phyloP scores from a whole-genome alignment of 2,113 vertebrate species.

The Microtus montanus region DNA sequence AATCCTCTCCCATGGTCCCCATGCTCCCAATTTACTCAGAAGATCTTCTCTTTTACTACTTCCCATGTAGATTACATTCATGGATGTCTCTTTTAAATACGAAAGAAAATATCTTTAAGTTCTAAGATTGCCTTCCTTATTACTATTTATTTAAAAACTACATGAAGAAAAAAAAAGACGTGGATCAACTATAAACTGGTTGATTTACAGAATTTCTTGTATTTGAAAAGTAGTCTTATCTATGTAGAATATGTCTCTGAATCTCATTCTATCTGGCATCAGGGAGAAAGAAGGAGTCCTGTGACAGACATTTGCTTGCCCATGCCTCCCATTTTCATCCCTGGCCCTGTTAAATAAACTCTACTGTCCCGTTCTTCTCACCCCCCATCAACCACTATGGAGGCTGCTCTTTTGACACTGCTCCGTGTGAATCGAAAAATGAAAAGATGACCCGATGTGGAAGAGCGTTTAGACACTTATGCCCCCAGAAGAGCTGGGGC shows the following conservation, averaged over 20 bases:
- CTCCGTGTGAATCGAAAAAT: slow-evolving; percentile 49
- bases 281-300: background rate
- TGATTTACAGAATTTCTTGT: slow-evolving; percentile 8
- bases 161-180: background rate
- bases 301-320: background rate
- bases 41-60: no score
- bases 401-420: slow-evolving; percentile 62
- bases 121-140: background rate
- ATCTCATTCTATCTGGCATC: background rate
- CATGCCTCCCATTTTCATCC: slow-evolving; percentile 42
- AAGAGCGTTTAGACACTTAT: slow-evolving; percentile 39
- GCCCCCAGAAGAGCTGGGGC: slow-evolving; percentile 38
- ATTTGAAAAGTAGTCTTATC: background rate
- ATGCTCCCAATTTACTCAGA: no score
- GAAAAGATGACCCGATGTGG: slow-evolving; percentile 49
- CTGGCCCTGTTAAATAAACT: slow-evolving; percentile 50
- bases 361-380: slow-evolving; percentile 34
- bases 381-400: slow-evolving; percentile 31
- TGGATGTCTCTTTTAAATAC: background rate
- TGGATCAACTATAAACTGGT: background rate
- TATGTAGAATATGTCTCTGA: background rate
- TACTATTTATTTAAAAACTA: slow-evolving; percentile 16
- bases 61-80: no score
- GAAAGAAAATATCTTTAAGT: background rate
- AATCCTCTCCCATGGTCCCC: no score